Base-by-base conservation (phyloP, 2,888 invertebrate genomes). In the Venusia cambrica region DNA sequence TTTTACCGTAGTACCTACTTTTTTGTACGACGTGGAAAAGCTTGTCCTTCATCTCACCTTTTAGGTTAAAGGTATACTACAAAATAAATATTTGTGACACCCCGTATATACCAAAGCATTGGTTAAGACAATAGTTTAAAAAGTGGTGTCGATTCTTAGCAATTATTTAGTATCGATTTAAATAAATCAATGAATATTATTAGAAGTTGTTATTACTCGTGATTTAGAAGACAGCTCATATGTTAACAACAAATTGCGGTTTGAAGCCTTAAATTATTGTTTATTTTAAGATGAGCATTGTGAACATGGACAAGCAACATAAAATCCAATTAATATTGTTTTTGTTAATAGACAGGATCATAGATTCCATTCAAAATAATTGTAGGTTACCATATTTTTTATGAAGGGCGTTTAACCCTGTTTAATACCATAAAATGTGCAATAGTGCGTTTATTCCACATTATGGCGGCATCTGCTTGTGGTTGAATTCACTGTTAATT, bases 161-260 rank as follows among this genome's bases (percentile, higher is more conserved):
- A 80, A 79, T 80, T 83, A 83, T 79, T 83, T 78, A 69, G 69
- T 65, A 77, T 68, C 74, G 66, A 72, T 80, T 74, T 62, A 68
- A 73, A 83, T 84, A 84, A 84, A 84, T 84, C 81, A 84, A 73
- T 74, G 76, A 76, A 73, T 76, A 77, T 72, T n/a, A 79, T 83
- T 80, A 76, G 74, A 81, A 69, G 62, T 67, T 66, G 69, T 69
- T 71, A 78, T 77, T 73, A 77, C 54, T 56, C 56, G 62, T 81
- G 81, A 84, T 84, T 84, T 84, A 84, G 72, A 57, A 73, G 80
- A 60, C 76, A 67, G 78, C 67, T 66, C 74, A 72, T 83, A 67
- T 73, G 66, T 79, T 71, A 69, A 39, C 45, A 51, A 60, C 66
- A 67, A 77, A 73, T 77, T 73, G 63, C 59, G n/a, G 66, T 63